These are phyloP conservation scores for Oxystoma pomonae DNA, from an alignment of 2,888 invertebrate species.

Conservation along the genomic window DNA sequence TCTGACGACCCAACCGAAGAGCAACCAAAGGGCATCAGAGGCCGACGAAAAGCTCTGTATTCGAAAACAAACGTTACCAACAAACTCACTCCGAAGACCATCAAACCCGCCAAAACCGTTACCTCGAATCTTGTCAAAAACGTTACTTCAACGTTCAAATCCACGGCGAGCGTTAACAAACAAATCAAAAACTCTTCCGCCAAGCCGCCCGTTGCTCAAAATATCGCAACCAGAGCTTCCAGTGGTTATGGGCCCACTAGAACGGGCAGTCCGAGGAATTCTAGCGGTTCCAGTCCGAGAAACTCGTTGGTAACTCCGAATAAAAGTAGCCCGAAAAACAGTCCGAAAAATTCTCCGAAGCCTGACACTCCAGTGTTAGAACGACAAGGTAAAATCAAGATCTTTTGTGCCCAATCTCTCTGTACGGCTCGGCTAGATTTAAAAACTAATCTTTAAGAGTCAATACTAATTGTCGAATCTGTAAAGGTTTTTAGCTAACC, in stretches of 20 bases:
- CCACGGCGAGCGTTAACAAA: conserved; percentile 20
- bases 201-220: conserved; percentile 19
- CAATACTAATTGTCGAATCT: too few species aligned
- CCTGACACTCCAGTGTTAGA: conserved; percentile 54
- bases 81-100: conserved; percentile 33
- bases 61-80: conserved; percentile 35
- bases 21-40: conserved; percentile 48
- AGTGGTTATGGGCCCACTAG: conserved; percentile 32
- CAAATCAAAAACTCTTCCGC: conserved; percentile 17
- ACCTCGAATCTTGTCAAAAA: conserved; percentile 43
- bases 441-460: too few species aligned
- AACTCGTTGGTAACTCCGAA: conserved; percentile 8
- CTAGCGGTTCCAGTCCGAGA: conserved; percentile 8
- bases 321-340: conserved; percentile 29
- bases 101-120: conserved; percentile 39
- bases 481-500: too few species aligned
- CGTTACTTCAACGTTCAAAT: conserved; percentile 32
- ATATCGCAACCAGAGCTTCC: conserved; percentile 15
- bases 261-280: conserved; percentile 23
- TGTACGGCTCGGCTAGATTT: too few species aligned
- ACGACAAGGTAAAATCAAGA: conserved; percentile 82
- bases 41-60: conserved; percentile 66
- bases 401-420: too few species aligned
- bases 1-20: conserved; percentile 27
- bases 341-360: conserved; percentile 12